Percentiles rank a stretch among this genome's conserved stretches.
Conservation (phyloP, 2,797 vertebrate genomes). For the Onychomys leucogaster region DNA sequence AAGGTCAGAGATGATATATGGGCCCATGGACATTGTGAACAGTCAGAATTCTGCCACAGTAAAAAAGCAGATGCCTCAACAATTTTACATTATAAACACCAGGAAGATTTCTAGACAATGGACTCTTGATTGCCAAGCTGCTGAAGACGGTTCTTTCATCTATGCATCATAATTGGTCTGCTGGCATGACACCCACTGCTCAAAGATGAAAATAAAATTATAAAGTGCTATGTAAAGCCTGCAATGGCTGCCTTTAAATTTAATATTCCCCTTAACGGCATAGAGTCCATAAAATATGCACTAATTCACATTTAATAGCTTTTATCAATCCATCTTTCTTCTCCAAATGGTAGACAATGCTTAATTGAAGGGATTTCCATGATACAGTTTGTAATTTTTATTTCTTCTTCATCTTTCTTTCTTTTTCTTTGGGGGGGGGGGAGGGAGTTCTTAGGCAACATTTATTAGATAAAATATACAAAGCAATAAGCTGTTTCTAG, state of each 20-base stretch:
- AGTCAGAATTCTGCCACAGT: background rate
- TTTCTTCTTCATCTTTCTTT: slow-evolving; percentile 59
- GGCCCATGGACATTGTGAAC: background rate
- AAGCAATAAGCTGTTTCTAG: slow-evolving; percentile 67
- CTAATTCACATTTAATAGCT: slow-evolving; percentile 86
- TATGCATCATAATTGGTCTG: slow-evolving; percentile 82
- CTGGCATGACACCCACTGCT: slow-evolving; percentile 84
- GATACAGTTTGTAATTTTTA: slow-evolving; percentile 62
- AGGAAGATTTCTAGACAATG: slow-evolving; percentile 76
- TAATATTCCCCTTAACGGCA: slow-evolving; percentile 86
- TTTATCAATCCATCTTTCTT: slow-evolving; percentile 85
- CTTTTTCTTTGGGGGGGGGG: slow-evolving; percentile 17
- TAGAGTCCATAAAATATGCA: slow-evolving; percentile 88
- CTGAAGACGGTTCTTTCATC: slow-evolving; percentile 70
- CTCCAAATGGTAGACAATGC: slow-evolving; percentile 77
- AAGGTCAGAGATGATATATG: slow-evolving; percentile 34
- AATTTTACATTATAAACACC: slow-evolving; percentile 73
- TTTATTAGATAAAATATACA: slow-evolving; percentile 67
- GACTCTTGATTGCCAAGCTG: slow-evolving; percentile 72
- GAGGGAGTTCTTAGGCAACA: slow-evolving; percentile 61
- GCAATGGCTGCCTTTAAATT: slow-evolving; percentile 86
- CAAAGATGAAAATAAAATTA: slow-evolving; percentile 86
- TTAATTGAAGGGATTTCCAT: slow-evolving; percentile 68
- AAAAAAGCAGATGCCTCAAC: slow-evolving; percentile 55
- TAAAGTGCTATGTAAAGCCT: slow-evolving; percentile 84